Evolutionary conservation across 30 jellyfish, hydroid and myxozoan species (phyloP), one percentile per base, ranked within the genome.

Genomic region (Hydractinia symbiolongicarpus): DNA sequence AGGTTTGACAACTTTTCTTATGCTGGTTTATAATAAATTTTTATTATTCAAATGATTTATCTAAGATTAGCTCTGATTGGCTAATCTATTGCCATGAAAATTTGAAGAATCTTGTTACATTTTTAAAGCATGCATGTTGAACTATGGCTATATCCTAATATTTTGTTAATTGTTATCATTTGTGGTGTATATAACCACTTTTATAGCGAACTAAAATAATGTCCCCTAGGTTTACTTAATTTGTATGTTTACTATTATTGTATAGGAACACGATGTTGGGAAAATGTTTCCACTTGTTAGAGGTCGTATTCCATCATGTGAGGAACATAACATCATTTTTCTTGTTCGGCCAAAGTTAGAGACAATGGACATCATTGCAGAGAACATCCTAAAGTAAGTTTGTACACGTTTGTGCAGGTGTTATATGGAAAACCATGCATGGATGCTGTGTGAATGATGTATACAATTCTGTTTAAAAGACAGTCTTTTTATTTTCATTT

Each of bases 181-280:
- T 30, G 44, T 30, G 44, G 2, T 30, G 44, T 1, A 30, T 30
- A 30, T 30, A 30, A 30, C 44, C 44, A 30, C 2, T 30, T 30
- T 30, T 30, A 30, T 0, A 2, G 44, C 2, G 44, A 30, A 30
- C 44, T 30, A 30, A 30, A 30, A 30, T 30, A 30, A 30, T 0
- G 44, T 2, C 44, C 44, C 44, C 44, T 30, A 30, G 44, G 44
- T 30, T 30, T 30, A 30, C 44, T 30, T 30, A 30, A 1, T 30
- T 30, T 30, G 44, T 30, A 30, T 30, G 44, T 30, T 30, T 30
- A 30, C 44, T 30, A 30, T 30, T 30, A 30, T 30, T 53, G 54
- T 83, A 30, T 56, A 83, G 90, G 98, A 92, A 71, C 95, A 92
- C 80, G 98, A 87, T n/a, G 98, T 88, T 61, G 96, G 98, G 6